Evolutionary conservation across 2,797 vertebrate species (phyloP), one percentile per base, ranked within the genome.

Genomic region (Phaenicophaeus curvirostris): DNA sequence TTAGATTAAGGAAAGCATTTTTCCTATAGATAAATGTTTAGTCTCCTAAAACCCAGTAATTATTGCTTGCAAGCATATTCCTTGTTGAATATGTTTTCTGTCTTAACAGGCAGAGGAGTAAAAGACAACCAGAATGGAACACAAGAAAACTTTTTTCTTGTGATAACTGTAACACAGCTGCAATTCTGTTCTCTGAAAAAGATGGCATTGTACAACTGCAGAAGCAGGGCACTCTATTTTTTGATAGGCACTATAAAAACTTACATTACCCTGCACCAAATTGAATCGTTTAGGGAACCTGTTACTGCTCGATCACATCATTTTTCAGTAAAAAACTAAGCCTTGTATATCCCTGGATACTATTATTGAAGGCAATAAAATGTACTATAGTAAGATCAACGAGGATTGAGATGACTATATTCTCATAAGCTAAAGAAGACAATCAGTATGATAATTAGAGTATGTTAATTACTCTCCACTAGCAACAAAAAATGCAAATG

Each of bases 401-500:
- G 11, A 96, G 90, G 89, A 87, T 94, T 97, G 96, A 96, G 96
- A 97, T 93, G 85, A 95, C 95, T 97, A 72, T 97, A 95, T 96
- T 96, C 96, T 97, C 93, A 90, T 94, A 97, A 97, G 85, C 89
- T 97, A 96, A 98, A 96, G 96, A 96, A 97, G 97, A 98, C 94
- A 97, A 98, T 97, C 97, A 97, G 88, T 96, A 94, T 97, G 95
- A 96, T 98, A 98, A 98, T 98, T 98, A 98, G 89, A 97, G 90
- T 93, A 92, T 98, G 96, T 97, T 98, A 98, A 98, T 98, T 98
- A 98, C 97, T 98, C 97, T 98, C 94, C 82, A 97, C 91, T 81
- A 96, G 96, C 91, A 97, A 97, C 91, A 96, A 97, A 97, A 98
- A 98, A 97, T 98, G 98, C 96, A 98, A 98, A 98, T 98, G 95